Evolutionary conservation across 2,113 vertebrate genomes (phyloP), one percentile per base, ranked within the genome.

Genomic region (Eublepharis macularius): DNA sequence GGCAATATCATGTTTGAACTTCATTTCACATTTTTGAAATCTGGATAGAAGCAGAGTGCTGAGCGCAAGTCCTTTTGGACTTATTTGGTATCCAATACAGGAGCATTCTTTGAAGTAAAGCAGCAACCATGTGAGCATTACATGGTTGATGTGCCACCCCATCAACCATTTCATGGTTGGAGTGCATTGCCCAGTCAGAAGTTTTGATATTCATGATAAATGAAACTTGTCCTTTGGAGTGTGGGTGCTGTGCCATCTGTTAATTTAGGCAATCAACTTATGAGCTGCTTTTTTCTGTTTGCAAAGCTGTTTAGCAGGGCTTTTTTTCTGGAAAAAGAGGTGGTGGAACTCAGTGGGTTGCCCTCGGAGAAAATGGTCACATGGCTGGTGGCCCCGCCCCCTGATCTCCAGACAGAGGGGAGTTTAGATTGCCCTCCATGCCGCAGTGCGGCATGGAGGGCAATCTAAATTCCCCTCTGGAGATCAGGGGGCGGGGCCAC

Each of bases 171-270:
- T 45, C 43, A 34, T 47, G 14, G 26, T n/a, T 47, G 70, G 54
- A 3, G 1, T 54, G 8, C 26, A 17, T 13, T n/a, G 16, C 45
- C 14, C 36, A 41, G 7, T 34, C 0, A 21, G 66, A 63, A 29
- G 43, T 12, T 4, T 34, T 68, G 66, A 2, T 6, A 21, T 14
- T 36, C 34, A 29, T 9, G 51, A 24, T 21, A 36, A 21, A 5
- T 4, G 6, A n/a, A 60, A 26, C 36, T n/a, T 65, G 17, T 17
- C 43, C 29, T 47, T 47, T 34, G 32, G 41, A 36, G 77, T 89
- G 86, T 92, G 94, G 86, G 87, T 92, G 86, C 4, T 4, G 47
- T 5, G 10, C 87, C 92, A 89, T 90, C 89, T 93, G 93, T 90
- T 76, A 26, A 77, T 66, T 54, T 24, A 43, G 17, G 45, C 78